These are phyloP conservation scores for Protodeltote pygarga DNA, from an alignment of 2,888 invertebrate genomes.

Conservation along the genomic window DNA sequence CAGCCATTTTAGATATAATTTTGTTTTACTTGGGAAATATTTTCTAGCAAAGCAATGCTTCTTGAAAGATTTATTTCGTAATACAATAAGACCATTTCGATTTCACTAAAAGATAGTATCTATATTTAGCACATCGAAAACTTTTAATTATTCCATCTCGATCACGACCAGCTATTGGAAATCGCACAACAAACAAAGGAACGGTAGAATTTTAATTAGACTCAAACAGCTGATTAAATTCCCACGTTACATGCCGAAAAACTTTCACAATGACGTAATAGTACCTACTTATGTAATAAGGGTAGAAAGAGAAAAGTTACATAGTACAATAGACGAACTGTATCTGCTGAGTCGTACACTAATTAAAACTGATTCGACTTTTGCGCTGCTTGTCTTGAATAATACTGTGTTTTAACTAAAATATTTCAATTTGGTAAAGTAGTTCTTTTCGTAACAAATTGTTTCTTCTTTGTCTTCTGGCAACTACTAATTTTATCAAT, in stretches of 20 bases:
- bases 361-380: constrained; percentile 31
- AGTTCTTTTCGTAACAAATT: not conserved
- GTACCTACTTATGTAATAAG: constrained; percentile 29
- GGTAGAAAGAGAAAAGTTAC: constrained; percentile 15
- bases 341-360: constrained; percentile 19
- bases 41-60: no score
- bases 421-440: no score
- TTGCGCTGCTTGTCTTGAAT: not conserved
- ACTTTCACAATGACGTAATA: constrained; percentile 35
- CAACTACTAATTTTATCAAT: no score
- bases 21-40: no score
- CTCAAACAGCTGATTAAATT: constrained; percentile 42
- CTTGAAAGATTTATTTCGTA: no score
- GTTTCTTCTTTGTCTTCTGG: no score
- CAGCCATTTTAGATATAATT: no score
- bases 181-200: constrained; percentile 36
- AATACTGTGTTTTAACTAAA: no score
- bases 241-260: constrained; percentile 26
- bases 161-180: constrained; percentile 10
- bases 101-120: no score
- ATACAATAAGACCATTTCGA: not conserved
- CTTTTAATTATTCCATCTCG: constrained; percentile 5
- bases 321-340: constrained; percentile 8
- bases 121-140: not conserved
- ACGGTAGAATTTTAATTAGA: constrained; percentile 43